phyloP scores from a whole-genome alignment of 2,888 invertebrate species.

The Aradus depressus region DNA sequence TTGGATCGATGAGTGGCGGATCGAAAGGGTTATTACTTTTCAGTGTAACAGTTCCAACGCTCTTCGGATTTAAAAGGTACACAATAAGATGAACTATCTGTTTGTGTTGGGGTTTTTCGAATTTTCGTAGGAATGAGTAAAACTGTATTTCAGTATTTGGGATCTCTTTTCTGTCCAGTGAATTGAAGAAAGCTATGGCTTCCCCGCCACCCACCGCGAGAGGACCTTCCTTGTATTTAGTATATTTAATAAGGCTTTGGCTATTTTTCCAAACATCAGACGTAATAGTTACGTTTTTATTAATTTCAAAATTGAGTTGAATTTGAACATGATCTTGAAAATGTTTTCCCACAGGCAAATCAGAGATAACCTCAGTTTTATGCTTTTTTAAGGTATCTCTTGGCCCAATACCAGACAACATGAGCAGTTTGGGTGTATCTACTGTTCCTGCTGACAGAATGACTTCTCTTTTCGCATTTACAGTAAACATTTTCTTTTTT shows the following conservation, averaged over 20 bases:
- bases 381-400: constrained; percentile 2
- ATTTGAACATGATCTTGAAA: constrained; percentile 15
- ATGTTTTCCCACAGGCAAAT: constrained; percentile 15
- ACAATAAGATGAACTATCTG: background rate
- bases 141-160: constrained; percentile 7
- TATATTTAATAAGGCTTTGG: constrained; percentile 2
- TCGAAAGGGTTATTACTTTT: constrained; percentile 3
- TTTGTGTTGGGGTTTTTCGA: background rate
- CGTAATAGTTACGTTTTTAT: background rate
- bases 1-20: constrained; percentile 13
- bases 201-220: background rate
- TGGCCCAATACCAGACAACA: constrained; percentile 27
- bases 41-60: constrained; percentile 6
- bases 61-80: constrained; percentile 4
- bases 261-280: background rate
- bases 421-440: constrained; percentile 22
- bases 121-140: background rate
- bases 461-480: constrained; percentile 21
- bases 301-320: constrained; percentile 1
- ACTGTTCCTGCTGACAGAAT: constrained; percentile 25
- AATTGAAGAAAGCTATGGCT: constrained; percentile 8
- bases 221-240: constrained; percentile 1
- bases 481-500: constrained; percentile 7
- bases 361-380: constrained; percentile 7
- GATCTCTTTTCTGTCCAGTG: background rate